phyloP scores from a whole-genome alignment of 2,797 vertebrate species.

The Naso thynnoides region DNA sequence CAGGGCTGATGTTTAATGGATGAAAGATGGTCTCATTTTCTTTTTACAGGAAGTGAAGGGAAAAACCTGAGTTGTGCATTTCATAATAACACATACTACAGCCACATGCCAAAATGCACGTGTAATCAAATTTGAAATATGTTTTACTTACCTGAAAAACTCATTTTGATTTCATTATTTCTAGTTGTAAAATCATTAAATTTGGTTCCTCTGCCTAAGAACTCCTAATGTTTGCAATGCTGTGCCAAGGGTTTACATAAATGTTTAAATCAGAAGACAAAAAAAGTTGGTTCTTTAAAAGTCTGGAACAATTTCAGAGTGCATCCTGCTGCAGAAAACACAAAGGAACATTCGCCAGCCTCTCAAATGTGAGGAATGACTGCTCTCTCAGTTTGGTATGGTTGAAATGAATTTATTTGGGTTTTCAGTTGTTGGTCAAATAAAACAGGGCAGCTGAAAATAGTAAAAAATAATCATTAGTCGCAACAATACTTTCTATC shows the following conservation, averaged over 20 bases:
- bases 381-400: background rate
- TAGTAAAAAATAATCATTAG: too few species aligned
- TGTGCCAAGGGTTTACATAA: slow-evolving; percentile 4
- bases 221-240: background rate
- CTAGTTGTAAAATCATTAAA: background rate
- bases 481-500: too few species aligned
- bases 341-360: background rate
- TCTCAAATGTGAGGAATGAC: background rate
- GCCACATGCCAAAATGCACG: background rate
- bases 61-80: slow-evolving; percentile 5
- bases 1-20: slow-evolving; percentile 68
- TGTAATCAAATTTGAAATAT: background rate
- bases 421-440: background rate
- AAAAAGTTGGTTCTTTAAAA: background rate
- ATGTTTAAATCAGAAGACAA: slow-evolving; percentile 4
- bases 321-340: background rate
- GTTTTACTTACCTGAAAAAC: background rate
- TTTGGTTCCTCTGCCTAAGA: background rate
- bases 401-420: background rate
- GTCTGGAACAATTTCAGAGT: background rate
- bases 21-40: slow-evolving; percentile 39
- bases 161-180: background rate
- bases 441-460: background rate
- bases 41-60: slow-evolving; percentile 26
- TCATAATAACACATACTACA: background rate